phyloP scores from a whole-genome alignment of 35 echinoderm and acorn worm species.

The Ptychodera flava region DNA sequence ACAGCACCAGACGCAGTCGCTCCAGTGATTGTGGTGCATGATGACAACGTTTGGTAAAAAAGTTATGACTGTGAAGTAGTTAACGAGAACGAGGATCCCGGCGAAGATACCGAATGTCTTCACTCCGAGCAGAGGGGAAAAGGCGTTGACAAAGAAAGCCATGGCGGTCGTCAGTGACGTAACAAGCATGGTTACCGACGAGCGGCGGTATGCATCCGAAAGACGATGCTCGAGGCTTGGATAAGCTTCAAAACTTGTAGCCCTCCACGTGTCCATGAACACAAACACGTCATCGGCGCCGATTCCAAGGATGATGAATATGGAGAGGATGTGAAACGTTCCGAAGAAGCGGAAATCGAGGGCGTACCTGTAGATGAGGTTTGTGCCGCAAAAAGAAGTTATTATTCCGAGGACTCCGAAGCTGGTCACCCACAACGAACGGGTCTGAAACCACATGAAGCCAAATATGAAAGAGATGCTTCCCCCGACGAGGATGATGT shows the following conservation, averaged over 20 bases:
- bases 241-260: neutral
- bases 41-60: slow-evolving; percentile 16
- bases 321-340: slow-evolving; percentile 12
- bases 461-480: slow-evolving; percentile 1
- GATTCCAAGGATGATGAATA: slow-evolving; percentile 18
- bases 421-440: slow-evolving; percentile 17
- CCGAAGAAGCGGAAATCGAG: slow-evolving; percentile 8
- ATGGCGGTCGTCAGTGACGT: slow-evolving; percentile 8
- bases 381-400: slow-evolving; percentile 3
- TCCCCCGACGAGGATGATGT: neutral
- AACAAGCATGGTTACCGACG: slow-evolving; percentile 2
- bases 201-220: neutral
- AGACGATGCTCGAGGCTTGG: slow-evolving; percentile 5
- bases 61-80: slow-evolving; percentile 5
- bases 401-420: slow-evolving; percentile 1
- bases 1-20: neutral
- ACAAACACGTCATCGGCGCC: slow-evolving; percentile 18
- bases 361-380: neutral
- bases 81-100: neutral
- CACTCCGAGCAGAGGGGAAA: neutral
- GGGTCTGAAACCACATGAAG: slow-evolving; percentile 16
- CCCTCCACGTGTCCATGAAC: slow-evolving; percentile 12
- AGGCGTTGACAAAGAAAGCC: slow-evolving; percentile 6
- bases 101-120: slow-evolving; percentile 6
- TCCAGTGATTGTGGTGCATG: neutral